Base-by-base conservation (phyloP, 35 echinoderm and acorn worm species). In the Ophiothrix spiculata region DNA sequence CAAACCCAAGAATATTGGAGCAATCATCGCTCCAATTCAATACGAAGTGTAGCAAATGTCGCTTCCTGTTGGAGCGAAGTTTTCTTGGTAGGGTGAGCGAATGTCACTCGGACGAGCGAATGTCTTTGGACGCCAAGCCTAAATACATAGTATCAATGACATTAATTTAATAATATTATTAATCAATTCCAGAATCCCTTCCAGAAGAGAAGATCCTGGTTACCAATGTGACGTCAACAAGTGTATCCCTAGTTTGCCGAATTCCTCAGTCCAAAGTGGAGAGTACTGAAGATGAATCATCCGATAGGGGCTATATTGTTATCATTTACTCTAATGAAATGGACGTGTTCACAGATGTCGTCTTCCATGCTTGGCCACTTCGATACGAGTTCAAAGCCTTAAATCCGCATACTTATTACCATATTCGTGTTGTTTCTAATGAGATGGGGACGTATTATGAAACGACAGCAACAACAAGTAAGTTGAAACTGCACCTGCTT, bases 271-370 rank as follows among this genome's bases (percentile, higher is more conserved):
- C 2, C 17, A 25, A 12, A 28, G 60, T 2, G 23, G 2, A 4
- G 17, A 49, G 42, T 10, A 10, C 19, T 6, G 60, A 69, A 15
- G 60, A 69, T n/a, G 60, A 69, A 69, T 69, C 60, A 12, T 15
- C 60, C 25, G 60, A 69, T 25, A 15, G 60, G n/a, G 81, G 81
- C 14, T 63, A 64, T 56, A 35, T 84, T 19, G 34, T 84, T 1
- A 14, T 84, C 42, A 56, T 84, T 56, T 84, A 63, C 56, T 84
- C 81, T 6, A 42, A 84, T 69, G 17, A 84, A 25, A 84, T 32
- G 21, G 81, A 84, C 21, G 54, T 60, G 1, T 84, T 84, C 34
- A 84, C 81, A 33, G 81, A 84, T 60, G 81, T 84, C 31, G 63
- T 84, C 54, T 84, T 84, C 40, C 49, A 84, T 0, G 42, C 54